Percentiles rank a stretch among this genome's conserved stretches.
Evolutionary conservation across 2,888 invertebrate genomes (phyloP).

Genomic region (Camptogramma bilineatum): DNA sequence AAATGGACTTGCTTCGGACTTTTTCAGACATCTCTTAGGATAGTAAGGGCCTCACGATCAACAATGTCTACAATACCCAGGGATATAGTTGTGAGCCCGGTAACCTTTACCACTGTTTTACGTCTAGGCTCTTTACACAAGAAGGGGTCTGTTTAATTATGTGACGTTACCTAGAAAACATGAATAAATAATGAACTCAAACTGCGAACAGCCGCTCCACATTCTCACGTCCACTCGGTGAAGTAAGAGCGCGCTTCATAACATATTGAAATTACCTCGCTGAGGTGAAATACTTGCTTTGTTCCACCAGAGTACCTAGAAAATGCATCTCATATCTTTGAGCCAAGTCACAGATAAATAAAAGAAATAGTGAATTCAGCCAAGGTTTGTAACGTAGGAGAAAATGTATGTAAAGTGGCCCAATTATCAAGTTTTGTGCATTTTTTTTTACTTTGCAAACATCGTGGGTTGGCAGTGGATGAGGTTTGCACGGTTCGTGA

Average conservation of each 20-base stretch:
- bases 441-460: too few species aligned
- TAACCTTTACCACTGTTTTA: too few species aligned
- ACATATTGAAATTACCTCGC: constrained; percentile 48
- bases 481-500: too few species aligned
- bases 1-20: background rate
- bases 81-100: too few species aligned
- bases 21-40: too few species aligned
- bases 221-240: constrained; percentile 39
- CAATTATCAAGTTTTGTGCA: too few species aligned
- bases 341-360: background rate
- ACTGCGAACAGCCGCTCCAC: background rate
- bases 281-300: constrained; percentile 26
- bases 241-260: constrained; percentile 50
- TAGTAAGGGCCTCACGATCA: too few species aligned
- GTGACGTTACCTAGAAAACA: constrained; percentile 4
- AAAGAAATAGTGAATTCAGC: background rate
- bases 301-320: constrained; percentile 21
- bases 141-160: background rate
- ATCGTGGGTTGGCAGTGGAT: too few species aligned
- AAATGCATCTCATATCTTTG: constrained; percentile 4
- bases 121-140: background rate
- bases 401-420: background rate
- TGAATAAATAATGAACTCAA: background rate
- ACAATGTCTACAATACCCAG: too few species aligned
- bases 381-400: background rate